These are phyloP conservation scores for Leptosomus discolor DNA, from an alignment of 2,113 vertebrate species.

Conservation along the genomic window DNA sequence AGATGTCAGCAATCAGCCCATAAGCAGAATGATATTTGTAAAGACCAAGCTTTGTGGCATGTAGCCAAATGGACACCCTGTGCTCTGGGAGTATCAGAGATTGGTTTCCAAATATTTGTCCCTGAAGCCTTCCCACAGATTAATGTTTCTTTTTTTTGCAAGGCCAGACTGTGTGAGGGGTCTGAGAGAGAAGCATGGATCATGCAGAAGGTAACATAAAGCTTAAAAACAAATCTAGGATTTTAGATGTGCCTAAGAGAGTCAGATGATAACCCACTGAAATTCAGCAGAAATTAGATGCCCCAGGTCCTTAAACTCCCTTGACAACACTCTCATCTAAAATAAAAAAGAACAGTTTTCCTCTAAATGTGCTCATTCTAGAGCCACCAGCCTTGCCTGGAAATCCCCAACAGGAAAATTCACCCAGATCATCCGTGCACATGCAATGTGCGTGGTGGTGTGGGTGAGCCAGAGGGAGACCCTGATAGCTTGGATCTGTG, in stretches of 20 bases:
- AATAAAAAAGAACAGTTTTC: not conserved
- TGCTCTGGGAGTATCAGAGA: not conserved
- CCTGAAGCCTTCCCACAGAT: conserved; percentile 1
- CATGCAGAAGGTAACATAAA: not conserved
- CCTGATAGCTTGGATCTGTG: not conserved
- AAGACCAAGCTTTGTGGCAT: not conserved
- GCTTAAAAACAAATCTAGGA: not conserved
- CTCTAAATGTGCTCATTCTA: not conserved
- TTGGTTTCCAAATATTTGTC: not conserved
- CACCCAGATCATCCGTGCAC: not conserved
- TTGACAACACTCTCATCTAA: not conserved
- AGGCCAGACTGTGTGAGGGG: not conserved
- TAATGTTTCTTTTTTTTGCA: not conserved
- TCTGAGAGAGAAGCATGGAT: not conserved
- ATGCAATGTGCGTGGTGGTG: accelerated
- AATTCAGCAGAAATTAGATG: not conserved
- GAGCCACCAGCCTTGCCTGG: not conserved
- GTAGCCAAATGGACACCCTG: not conserved
- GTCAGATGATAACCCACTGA: not conserved
- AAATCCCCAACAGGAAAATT: not conserved
- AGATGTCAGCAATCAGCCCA: not conserved
- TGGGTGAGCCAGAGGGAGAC: not conserved
- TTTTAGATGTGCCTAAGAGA: not conserved
- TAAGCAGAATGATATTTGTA: not conserved
- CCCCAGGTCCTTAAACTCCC: not conserved